These are phyloP conservation scores for Drosophila burlai DNA, from an alignment of 1,140 invertebrate genomes.

Conservation along the genomic window DNA sequence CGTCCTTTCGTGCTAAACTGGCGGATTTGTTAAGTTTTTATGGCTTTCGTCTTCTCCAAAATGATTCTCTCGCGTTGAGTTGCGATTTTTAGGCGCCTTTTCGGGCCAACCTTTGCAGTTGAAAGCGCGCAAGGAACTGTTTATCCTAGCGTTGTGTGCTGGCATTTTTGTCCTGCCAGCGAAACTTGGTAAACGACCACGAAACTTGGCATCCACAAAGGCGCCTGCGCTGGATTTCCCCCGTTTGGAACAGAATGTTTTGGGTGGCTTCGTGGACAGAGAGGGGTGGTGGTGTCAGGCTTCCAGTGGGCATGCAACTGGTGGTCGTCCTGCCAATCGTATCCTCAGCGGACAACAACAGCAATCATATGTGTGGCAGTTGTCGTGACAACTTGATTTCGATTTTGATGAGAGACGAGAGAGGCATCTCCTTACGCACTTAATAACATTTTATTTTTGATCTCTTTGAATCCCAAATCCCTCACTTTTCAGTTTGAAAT, in stretches of 20 bases:
- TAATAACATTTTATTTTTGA: constrained; percentile 72
- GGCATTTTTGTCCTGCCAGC: constrained; percentile 61
- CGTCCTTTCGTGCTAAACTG: constrained; percentile 51
- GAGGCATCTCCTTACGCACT: constrained; percentile 64
- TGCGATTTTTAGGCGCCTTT: constrained; percentile 16
- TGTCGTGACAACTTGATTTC: constrained; percentile 76
- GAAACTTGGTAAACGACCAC: constrained; percentile 60
- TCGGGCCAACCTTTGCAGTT: constrained; percentile 64
- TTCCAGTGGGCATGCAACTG: constrained; percentile 72
- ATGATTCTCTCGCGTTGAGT: constrained; percentile 2
- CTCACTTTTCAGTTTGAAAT: constrained; percentile 34
- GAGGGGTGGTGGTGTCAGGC: background rate
- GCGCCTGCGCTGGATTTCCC: constrained; percentile 64
- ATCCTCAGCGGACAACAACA: constrained; percentile 22
- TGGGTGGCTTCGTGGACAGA: background rate
- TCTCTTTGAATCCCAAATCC: constrained; percentile 51
- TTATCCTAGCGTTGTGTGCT: constrained; percentile 45
- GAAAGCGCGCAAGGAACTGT: constrained; percentile 82
- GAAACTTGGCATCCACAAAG: constrained; percentile 67
- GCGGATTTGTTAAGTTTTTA: constrained; percentile 54
- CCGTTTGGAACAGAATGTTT: constrained; percentile 1
- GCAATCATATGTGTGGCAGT: constrained; percentile 65
- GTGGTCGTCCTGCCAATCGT: constrained; percentile 59
- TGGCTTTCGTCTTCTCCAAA: constrained; percentile 13
- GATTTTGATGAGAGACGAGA: constrained; percentile 33